Conservation (phyloP, 2,888 invertebrate species). For the Sylvicola cinctus region DNA sequence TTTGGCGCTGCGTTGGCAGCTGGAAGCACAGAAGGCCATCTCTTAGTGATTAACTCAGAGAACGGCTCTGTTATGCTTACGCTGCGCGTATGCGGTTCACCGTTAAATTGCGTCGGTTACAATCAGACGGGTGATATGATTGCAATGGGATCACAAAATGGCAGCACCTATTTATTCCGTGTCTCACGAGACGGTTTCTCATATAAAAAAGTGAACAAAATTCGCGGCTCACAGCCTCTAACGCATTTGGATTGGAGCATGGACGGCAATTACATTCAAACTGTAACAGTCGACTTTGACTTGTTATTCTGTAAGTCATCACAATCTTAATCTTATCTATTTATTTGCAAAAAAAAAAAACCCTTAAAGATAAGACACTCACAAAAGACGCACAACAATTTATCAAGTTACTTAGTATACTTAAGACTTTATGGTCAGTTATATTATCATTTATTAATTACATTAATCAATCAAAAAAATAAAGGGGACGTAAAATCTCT, state of each 20-base stretch:
- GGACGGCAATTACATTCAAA: slow-evolving; percentile 71
- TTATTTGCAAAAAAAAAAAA: no score
- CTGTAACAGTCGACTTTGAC: slow-evolving; percentile 78
- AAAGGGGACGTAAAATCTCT: slow-evolving; percentile 77
- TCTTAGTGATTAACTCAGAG: slow-evolving; percentile 68
- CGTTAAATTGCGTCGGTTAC: slow-evolving; percentile 67
- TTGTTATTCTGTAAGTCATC: slow-evolving; percentile 64
- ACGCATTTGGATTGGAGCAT: slow-evolving; percentile 82
- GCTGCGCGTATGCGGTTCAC: slow-evolving; percentile 68
- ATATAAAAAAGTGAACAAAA: slow-evolving; percentile 76
- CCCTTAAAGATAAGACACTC: no score
- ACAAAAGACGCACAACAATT: no score
- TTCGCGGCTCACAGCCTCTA: slow-evolving; percentile 64
- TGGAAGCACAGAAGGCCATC: slow-evolving; percentile 76
- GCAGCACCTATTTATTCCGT: slow-evolving; percentile 55
- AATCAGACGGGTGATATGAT: slow-evolving; percentile 76
- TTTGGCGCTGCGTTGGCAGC: slow-evolving; percentile 71
- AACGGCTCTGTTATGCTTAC: slow-evolving; percentile 71
- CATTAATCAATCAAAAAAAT: slow-evolving; percentile 15
- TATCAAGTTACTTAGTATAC: no score
- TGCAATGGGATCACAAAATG: slow-evolving; percentile 81
- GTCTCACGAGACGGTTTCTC: slow-evolving; percentile 78
- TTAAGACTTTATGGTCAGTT: slow-evolving; percentile 2
- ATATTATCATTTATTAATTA: neutral
- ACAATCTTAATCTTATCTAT: no score